Percentiles rank a stretch among this genome's conserved stretches.
Conservation (phyloP, 1,140 invertebrate genomes). For the Drosophila pseudoananassae region DNA sequence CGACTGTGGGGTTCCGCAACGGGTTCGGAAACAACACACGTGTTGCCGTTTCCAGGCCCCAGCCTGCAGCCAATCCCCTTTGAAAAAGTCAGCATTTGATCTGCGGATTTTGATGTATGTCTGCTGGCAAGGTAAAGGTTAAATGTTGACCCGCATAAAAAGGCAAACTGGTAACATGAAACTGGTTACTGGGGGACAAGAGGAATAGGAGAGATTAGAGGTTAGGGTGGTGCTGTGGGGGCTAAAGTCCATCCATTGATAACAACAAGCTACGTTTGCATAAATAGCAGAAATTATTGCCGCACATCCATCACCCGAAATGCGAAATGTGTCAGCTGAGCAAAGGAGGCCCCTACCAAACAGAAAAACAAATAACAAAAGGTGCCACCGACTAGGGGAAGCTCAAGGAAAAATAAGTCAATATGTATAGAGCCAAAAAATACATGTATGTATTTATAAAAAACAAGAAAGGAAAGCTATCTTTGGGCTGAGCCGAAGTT, state of each 20-base stretch:
- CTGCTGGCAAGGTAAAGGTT: slow-evolving; percentile 60
- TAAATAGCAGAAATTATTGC: slow-evolving; percentile 61
- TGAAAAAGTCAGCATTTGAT: slow-evolving; percentile 49
- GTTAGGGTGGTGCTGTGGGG: neutral
- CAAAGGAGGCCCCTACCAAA: slow-evolving; percentile 1
- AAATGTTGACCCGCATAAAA: slow-evolving; percentile 58
- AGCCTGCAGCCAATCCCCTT: neutral
- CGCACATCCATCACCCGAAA: slow-evolving; percentile 56
- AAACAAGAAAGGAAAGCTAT: too few species aligned
- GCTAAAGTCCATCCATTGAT: slow-evolving; percentile 37
- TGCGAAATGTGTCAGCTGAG: slow-evolving; percentile 50
- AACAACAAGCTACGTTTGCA: slow-evolving; percentile 52
- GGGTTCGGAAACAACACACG: slow-evolving; percentile 48
- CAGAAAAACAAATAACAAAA: slow-evolving; percentile 22
- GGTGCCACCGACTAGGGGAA: neutral
- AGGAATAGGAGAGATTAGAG: too few species aligned
- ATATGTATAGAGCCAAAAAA: too few species aligned
- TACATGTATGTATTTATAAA: too few species aligned
- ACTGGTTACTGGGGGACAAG: neutral
- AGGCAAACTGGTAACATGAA: slow-evolving; percentile 13
- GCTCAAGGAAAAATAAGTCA: neutral
- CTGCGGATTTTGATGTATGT: slow-evolving; percentile 61
- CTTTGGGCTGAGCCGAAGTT: too few species aligned
- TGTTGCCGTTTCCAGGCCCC: slow-evolving; percentile 48
- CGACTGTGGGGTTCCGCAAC: slow-evolving; percentile 28